Evolutionary conservation across 1,140 invertebrate genomes (phyloP).

Genomic region (Heliconius hermathena): DNA sequence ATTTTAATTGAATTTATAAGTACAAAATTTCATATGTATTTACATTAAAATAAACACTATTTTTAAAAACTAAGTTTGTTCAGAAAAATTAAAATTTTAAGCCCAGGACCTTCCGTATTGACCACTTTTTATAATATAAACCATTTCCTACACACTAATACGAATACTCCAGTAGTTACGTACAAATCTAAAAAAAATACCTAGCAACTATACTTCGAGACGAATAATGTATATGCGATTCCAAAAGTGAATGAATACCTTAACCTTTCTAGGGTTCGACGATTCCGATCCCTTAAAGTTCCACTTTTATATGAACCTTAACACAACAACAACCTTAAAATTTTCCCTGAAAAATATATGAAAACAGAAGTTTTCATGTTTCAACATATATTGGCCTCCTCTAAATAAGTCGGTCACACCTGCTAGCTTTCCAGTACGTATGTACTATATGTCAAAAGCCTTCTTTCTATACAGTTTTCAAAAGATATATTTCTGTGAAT

Average conservation of each 20-base stretch:
- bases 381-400: conserved; percentile 27
- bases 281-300: conserved; percentile 20
- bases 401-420: conserved; percentile 18
- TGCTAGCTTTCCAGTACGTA: conserved; percentile 8
- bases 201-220: background rate
- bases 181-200: background rate
- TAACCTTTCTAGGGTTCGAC: conserved; percentile 24
- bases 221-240: conserved; percentile 3
- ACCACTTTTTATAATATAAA: no score
- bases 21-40: no score
- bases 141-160: no score
- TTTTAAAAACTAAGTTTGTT: no score
- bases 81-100: no score
- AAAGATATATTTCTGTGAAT: conserved; percentile 8
- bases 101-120: no score
- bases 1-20: no score
- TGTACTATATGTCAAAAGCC: conserved; percentile 13
- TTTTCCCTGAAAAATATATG: conserved; percentile 13
- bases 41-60: no score
- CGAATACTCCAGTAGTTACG: no score
- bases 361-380: conserved; percentile 20
- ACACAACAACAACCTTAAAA: background rate
- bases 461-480: conserved; percentile 18
- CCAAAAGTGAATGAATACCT: conserved; percentile 3
- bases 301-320: conserved; percentile 17